phyloP scores from a whole-genome alignment of 2,888 invertebrate species.

The Drosophila leonis region DNA sequence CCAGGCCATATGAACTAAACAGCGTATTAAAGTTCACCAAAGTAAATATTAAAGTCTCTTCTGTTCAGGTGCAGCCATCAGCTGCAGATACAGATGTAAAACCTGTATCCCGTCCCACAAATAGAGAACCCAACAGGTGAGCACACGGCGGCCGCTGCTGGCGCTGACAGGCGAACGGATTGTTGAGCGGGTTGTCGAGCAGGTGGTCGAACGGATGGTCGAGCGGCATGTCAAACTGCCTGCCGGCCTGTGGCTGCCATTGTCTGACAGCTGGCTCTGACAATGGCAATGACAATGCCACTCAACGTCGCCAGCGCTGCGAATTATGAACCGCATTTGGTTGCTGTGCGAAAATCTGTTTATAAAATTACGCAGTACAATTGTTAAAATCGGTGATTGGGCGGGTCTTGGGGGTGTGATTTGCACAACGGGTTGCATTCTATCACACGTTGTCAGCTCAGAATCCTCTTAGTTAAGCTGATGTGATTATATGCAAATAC shows the following conservation, averaged over 20 bases:
- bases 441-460: conserved; percentile 8
- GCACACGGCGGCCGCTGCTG: conserved; percentile 41
- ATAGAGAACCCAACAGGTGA: conserved; percentile 48
- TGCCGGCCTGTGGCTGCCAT: conserved; percentile 29
- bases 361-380: conserved; percentile 65
- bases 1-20: conserved; percentile 3
- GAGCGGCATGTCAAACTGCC: conserved; percentile 14
- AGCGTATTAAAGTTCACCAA: conserved; percentile 11
- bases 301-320: conserved; percentile 31
- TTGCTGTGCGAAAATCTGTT: conserved; percentile 26
- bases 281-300: conserved; percentile 65
- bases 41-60: conserved; percentile 11
- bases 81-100: conserved; percentile 31
- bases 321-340: conserved; percentile 46
- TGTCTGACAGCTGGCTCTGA: conserved; percentile 53
- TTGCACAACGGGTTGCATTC: neutral
- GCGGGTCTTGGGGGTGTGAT: neutral
- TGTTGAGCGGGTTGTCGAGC: conserved; percentile 26
- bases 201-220: conserved; percentile 26
- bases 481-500: conserved; percentile 44
- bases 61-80: conserved; percentile 22
- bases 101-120: conserved; percentile 6
- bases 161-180: conserved; percentile 52
- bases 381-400: conserved; percentile 26
- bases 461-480: conserved; percentile 21